phyloP scores from a whole-genome alignment of 2,797 vertebrate species.

The Micropoecilia bifurca region DNA sequence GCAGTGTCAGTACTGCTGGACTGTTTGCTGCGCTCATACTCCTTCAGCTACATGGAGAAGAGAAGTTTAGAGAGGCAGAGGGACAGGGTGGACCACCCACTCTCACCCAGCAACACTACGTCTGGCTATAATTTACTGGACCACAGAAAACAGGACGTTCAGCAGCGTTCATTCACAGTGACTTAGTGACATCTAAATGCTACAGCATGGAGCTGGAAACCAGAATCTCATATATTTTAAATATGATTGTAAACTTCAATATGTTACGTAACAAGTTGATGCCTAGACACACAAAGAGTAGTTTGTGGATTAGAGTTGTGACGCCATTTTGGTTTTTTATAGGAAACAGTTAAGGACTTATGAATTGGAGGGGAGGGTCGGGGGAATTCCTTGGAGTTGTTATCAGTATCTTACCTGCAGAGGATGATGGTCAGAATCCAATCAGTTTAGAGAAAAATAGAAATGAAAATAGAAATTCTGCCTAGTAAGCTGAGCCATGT shows the following conservation, averaged over 20 bases:
- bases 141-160: not conserved
- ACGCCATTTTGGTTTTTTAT: not conserved
- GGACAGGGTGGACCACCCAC: slow-evolving; percentile 61
- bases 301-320: not conserved
- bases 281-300: not conserved
- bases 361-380: not conserved
- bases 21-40: slow-evolving; percentile 95
- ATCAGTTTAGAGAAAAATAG: not conserved
- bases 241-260: not conserved
- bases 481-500: not conserved
- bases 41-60: slow-evolving; percentile 94
- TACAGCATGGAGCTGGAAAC: not conserved
- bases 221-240: not conserved
- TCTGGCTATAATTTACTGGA: slow-evolving; percentile 14
- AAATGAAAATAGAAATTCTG: not conserved
- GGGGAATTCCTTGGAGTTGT: not conserved
- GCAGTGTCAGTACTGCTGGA: slow-evolving; percentile 85
- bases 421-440: not conserved
- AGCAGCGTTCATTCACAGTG: slow-evolving; percentile 26
- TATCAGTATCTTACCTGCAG: not conserved
- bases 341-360: not conserved
- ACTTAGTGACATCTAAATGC: slow-evolving; percentile 2
- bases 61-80: slow-evolving; percentile 84
- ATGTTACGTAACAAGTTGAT: not conserved
- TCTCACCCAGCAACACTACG: slow-evolving; percentile 57